These are phyloP conservation scores for Syngnathus typhle DNA, from an alignment of 2,113 vertebrate genomes.

Conservation along the genomic window DNA sequence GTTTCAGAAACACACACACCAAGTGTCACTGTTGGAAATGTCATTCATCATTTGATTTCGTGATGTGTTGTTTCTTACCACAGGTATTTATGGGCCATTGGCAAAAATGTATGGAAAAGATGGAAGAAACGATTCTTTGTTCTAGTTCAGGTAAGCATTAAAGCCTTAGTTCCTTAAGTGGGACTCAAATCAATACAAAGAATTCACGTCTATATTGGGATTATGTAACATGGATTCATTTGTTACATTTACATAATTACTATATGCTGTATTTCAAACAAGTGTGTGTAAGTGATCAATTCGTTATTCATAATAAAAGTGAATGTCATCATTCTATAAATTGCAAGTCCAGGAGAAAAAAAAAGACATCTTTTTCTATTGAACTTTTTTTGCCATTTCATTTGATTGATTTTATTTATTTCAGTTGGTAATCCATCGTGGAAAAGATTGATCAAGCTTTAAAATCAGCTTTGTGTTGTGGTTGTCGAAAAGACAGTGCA, in stretches of 20 bases:
- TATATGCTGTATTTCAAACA: not conserved
- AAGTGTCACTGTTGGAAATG: not conserved
- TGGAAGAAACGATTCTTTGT: constrained; percentile 99
- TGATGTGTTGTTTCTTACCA: not conserved
- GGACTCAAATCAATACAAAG: not conserved
- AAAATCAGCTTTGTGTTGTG: constrained; percentile 8
- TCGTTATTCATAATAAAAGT: not conserved
- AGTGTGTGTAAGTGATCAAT: not conserved
- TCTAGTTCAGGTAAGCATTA: constrained; percentile 85
- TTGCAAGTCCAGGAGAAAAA: too few species aligned
- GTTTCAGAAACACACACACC: not conserved
- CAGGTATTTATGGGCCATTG: constrained; percentile 96
- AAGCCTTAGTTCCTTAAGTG: not conserved
- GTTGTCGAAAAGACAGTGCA: constrained; percentile 3
- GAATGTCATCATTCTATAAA: not conserved
- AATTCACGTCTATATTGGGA: not conserved
- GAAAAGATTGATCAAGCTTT: not conserved
- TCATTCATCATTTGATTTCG: not conserved
- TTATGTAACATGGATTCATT: not conserved
- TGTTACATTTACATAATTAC: not conserved
- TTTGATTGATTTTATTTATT: not conserved
- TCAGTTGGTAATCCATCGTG: not conserved
- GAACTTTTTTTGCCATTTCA: too few species aligned
- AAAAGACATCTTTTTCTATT: not conserved
- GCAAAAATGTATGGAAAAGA: constrained; percentile 98